A percentile compares a stretch with the other conserved stretches of the same genome.
These are phyloP conservation scores for Leucania comma DNA, from an alignment of 2,888 invertebrate species.

Conservation along the genomic window DNA sequence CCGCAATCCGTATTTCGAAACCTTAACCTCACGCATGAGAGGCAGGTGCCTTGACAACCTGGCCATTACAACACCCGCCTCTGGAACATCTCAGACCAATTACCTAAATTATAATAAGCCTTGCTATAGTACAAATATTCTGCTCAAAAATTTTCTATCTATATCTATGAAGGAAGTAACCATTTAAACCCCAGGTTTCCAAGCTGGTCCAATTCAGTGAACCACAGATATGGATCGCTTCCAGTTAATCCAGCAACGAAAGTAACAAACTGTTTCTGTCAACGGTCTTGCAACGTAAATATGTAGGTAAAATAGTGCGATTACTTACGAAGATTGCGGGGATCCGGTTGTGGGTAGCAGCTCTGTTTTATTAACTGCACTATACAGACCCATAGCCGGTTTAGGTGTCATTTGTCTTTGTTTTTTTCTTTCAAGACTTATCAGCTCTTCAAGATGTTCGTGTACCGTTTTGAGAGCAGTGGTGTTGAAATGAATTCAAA, in stretches of 20 bases:
- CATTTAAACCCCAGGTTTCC: neutral
- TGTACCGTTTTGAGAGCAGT: too few relatives aligned
- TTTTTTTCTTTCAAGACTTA: neutral
- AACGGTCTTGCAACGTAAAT: conserved; percentile 17
- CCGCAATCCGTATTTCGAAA: too few relatives aligned
- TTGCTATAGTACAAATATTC: neutral
- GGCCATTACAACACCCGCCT: too few relatives aligned
- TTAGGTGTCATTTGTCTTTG: neutral
- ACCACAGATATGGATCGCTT: conserved; percentile 33
- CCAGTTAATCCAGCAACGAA: conserved; percentile 41
- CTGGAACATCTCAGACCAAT: neutral
- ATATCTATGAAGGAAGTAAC: neutral
- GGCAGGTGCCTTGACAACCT: too few relatives aligned
- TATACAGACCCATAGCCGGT: neutral
- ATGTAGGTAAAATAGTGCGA: conserved; percentile 48
- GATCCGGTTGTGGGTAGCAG: conserved; percentile 17
- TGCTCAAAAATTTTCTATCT: neutral
- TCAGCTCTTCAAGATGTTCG: neutral
- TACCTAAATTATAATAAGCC: neutral
- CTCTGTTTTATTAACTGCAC: conserved; percentile 17
- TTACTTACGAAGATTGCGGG: conserved; percentile 32
- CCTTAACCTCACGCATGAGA: too few relatives aligned
- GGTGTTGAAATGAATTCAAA: too few relatives aligned
- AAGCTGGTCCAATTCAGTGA: conserved; percentile 19
- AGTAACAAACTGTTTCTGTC: conserved; percentile 45